These are phyloP conservation scores for Glaucomys volans DNA, from an alignment of 2,113 vertebrate genomes.

Conservation along the genomic window DNA sequence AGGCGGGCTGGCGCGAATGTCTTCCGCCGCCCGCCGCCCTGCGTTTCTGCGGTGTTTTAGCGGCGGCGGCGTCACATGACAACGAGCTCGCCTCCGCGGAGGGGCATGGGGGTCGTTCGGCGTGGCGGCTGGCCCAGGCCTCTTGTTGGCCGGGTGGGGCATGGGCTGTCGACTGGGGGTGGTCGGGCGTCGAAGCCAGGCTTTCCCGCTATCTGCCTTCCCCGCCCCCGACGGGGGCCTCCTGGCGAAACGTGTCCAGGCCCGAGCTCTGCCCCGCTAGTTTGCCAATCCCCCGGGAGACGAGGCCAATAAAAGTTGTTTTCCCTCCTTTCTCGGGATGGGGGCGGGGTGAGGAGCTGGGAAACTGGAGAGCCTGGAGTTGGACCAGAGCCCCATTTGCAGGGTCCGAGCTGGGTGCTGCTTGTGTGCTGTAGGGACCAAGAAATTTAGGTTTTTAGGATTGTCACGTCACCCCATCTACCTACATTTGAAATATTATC, in stretches of 20 bases:
- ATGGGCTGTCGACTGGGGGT: background rate
- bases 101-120: constrained; percentile 70
- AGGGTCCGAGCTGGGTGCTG: background rate
- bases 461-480: constrained; percentile 45
- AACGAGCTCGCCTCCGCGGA: constrained; percentile 46
- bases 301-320: constrained; percentile 83
- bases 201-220: constrained; percentile 59
- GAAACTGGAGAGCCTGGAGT: constrained; percentile 13
- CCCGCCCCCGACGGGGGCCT: constrained; percentile 53
- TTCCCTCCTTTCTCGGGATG: constrained; percentile 72
- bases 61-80: constrained; percentile 80
- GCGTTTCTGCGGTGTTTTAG: constrained; percentile 76
- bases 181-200: background rate
- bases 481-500: constrained; percentile 23
- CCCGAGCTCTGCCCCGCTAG: constrained; percentile 59
- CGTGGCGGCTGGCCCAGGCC: background rate
- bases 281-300: constrained; percentile 60
- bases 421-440: background rate
- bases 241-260: constrained; percentile 49
- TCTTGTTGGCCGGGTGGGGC: constrained; percentile 51
- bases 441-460: constrained; percentile 1
- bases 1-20: constrained; percentile 69
- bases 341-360: constrained; percentile 64
- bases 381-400: constrained; percentile 23
- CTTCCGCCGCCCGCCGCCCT: constrained; percentile 57